A percentile compares a stretch with the other conserved stretches of the same genome.
Conservation (phyloP, 2,113 vertebrate genomes). For the Rhinopithecus roxellana region DNA sequence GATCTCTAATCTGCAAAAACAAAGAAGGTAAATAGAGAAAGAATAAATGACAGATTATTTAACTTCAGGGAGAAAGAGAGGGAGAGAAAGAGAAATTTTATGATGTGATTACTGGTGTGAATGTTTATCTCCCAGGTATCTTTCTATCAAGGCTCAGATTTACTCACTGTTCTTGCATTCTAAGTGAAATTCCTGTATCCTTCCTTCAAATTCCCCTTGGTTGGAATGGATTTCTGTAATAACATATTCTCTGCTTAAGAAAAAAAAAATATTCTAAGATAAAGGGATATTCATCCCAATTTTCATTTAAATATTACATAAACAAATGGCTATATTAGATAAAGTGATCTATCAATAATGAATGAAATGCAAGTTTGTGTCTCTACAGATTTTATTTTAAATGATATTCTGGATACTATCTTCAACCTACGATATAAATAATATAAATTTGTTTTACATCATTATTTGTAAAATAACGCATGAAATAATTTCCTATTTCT, state of each 20-base stretch:
- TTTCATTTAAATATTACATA: background rate
- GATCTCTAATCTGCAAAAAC: background rate
- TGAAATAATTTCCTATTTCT: background rate
- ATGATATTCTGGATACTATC: background rate
- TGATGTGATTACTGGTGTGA: background rate
- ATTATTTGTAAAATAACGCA: background rate
- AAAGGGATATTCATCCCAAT: background rate
- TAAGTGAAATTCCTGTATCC: background rate
- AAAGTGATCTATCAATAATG: background rate
- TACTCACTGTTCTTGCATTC: background rate
- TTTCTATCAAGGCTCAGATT: background rate
- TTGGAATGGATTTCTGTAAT: background rate
- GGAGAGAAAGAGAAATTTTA: too few relatives aligned
- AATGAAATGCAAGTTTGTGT: background rate
- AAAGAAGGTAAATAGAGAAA: background rate
- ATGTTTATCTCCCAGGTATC: background rate
- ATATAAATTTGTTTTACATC: background rate
- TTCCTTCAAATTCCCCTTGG: background rate
- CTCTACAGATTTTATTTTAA: background rate
- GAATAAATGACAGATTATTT: background rate
- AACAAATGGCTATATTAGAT: background rate
- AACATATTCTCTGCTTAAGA: background rate
- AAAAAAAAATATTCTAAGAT: background rate
- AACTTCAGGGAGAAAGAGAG: background rate
- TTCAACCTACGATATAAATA: background rate